Conservation (phyloP, 1,140 invertebrate genomes). For the Cardiocondyla obscurior region DNA sequence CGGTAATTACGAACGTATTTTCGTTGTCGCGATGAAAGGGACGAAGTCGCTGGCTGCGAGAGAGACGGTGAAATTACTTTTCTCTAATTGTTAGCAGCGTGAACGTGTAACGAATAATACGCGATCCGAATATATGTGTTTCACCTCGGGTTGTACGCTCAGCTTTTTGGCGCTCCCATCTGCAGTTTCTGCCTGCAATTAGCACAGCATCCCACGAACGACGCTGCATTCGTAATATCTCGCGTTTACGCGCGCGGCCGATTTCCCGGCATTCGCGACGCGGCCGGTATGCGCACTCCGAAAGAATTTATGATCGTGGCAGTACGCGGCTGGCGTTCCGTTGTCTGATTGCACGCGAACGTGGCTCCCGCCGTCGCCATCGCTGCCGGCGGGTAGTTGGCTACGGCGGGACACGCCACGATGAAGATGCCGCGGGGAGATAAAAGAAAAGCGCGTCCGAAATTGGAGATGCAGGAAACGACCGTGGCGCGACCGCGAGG, state of each 20-base stretch:
- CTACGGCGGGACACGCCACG: neutral
- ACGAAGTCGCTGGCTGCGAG: neutral
- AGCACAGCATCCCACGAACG: neutral
- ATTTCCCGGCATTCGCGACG: slow-evolving; percentile 1
- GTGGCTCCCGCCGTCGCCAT: neutral
- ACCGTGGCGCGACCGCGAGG: neutral
- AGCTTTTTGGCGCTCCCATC: neutral
- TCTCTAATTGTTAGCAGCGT: neutral
- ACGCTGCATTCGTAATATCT: slow-evolving; percentile 38
- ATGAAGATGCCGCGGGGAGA: slow-evolving; percentile 26
- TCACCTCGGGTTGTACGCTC: neutral
- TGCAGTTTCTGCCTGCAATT: slow-evolving; percentile 19
- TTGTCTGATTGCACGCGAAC: slow-evolving; percentile 27
- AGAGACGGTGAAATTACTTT: neutral
- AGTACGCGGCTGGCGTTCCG: slow-evolving; percentile 1
- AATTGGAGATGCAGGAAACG: slow-evolving; percentile 38
- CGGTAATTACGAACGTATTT: slow-evolving; percentile 4
- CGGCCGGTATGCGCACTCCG: slow-evolving; percentile 11
- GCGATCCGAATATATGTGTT: neutral
- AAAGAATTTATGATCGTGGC: slow-evolving; percentile 42
- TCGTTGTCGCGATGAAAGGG: neutral
- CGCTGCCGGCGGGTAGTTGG: neutral
- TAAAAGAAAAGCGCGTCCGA: slow-evolving; percentile 25
- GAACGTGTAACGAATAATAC: neutral
- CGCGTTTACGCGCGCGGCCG: neutral